Evolutionary conservation across 2,797 vertebrate genomes (phyloP).

Genomic region (Diplodus puntazzo): DNA sequence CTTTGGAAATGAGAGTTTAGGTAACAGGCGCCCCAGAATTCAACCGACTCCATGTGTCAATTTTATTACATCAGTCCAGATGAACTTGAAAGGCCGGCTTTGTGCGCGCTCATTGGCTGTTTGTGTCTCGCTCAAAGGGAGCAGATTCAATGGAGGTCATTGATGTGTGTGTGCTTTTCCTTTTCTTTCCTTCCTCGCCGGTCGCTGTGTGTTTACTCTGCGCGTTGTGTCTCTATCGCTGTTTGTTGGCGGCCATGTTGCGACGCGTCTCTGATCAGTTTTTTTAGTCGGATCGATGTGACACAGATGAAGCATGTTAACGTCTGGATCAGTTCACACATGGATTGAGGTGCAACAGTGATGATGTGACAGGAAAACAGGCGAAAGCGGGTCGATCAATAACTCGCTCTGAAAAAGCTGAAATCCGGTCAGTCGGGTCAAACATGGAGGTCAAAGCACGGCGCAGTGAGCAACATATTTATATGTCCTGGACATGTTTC

Average conservation of each 20-base stretch:
- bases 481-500: neutral
- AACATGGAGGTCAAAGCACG: slow-evolving; percentile 19
- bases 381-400: slow-evolving; percentile 68
- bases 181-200: neutral
- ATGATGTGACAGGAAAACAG: slow-evolving; percentile 41
- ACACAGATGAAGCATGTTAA: slow-evolving; percentile 52
- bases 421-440: slow-evolving; percentile 59
- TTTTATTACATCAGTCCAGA: slow-evolving; percentile 95
- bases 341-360: slow-evolving; percentile 11
- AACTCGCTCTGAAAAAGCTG: neutral
- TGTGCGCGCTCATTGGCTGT: slow-evolving; percentile 91
- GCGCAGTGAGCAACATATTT: neutral
- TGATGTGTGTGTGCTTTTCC: slow-evolving; percentile 76
- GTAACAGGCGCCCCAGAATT: slow-evolving; percentile 95
- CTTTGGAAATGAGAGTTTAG: slow-evolving; percentile 93
- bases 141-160: slow-evolving; percentile 92
- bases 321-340: slow-evolving; percentile 61
- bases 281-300: slow-evolving; percentile 46
- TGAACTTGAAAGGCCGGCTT: slow-evolving; percentile 92
- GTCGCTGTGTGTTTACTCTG: slow-evolving; percentile 59
- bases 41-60: slow-evolving; percentile 94
- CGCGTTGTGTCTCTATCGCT: slow-evolving; percentile 5
- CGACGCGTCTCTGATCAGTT: slow-evolving; percentile 26
- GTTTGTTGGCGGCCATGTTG: slow-evolving; percentile 1
- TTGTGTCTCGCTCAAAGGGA: slow-evolving; percentile 91